Evolutionary conservation across 2,797 vertebrate genomes (phyloP), one percentile per base, ranked within the genome.

Genomic region (Cuculus canorus): DNA sequence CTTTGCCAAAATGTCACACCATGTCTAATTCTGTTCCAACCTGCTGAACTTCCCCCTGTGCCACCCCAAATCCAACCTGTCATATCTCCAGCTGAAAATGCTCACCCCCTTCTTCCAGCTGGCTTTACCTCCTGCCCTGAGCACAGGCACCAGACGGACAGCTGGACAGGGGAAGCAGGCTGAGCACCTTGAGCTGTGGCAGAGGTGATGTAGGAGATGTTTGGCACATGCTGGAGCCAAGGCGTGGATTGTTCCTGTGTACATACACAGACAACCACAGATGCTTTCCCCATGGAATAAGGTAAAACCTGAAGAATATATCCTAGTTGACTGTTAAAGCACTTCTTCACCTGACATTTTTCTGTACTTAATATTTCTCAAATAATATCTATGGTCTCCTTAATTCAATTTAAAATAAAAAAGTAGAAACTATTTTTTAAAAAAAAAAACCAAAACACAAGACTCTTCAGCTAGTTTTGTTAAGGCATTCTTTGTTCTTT

Each of bases 361-460:
- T 43, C 32, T 93, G 95, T 92, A 90, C 89, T 89, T 87, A 60
- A 60, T 79, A 77, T 48, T 54, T 43, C 52, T 81, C 68, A 59
- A 71, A 56, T 50, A 59, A 35, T 81, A 94, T 65, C 69, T 89
- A 25, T 57, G 64, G 68, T 39, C 6, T 64, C 24, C 81, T 66
- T 97, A 59, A 93, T 76, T 96, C 92, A 52, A 83, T 80, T 88
- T 96, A 50, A 64, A 94, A 87, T 5, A 3, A 76, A 50, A 87
- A 86, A 80, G 30, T 50, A 33, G 79, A 88, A 95, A 33, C 4
- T n/a, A 21, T 50, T 50, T 65, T 32, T 7, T 27, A 11, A 61
- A 82, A 48, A 93, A 43, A 24, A n/a, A n/a, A n/a, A n/a, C n/a
- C n/a, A n/a, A 43, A 17, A 43, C 43, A 11, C 17, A 13, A 13